Evolutionary conservation across 2,888 invertebrate genomes (phyloP), one percentile per base, ranked within the genome.

Genomic region (Netelia melanura): DNA sequence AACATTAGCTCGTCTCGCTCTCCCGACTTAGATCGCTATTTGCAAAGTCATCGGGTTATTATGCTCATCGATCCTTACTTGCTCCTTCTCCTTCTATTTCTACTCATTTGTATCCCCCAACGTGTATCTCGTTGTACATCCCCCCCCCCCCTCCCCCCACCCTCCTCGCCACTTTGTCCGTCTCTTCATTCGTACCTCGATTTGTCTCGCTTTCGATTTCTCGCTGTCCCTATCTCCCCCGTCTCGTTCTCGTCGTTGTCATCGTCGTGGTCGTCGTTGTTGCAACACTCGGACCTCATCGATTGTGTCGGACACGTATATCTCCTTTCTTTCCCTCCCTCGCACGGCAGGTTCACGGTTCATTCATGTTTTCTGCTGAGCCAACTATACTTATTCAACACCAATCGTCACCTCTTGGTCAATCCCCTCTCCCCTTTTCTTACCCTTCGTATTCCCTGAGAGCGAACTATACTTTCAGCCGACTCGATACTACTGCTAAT

Each of bases 301-400:
- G 83, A 79, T 83, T 75, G 79, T 79, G 83, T 79, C 78, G 6
- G 79, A 83, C 77, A 75, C 79, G 78, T 83, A 61, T 75, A 56
- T 56, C 48, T 65, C 65, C 23, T 52, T 21, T 64, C 44, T 81
- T 68, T 11, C 58, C 17, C 61, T 77, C 71, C 64, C 61, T 81
- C 43, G 56, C 79, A 61, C 86, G 86, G 87, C 90, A 90, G 90
- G 90, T 91, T 90, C 89, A 89, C 90, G 89, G 88, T 91, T 89
- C 91, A 91, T 90, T 89, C 90, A 89, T 91, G 91, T 89, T 91
- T 90, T 88, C 87, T 80, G 88, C 86, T 83, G 85, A 83, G 83
- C 83, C 82, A 80, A 83, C 79, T 82, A 58, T 64, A 61, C 78
- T 62, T 77, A 56, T 77, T 71, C 79, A 52, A 67, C 61, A 78